phyloP scores from a whole-genome alignment of 2,888 invertebrate genomes.

The Daptonema setosum region DNA sequence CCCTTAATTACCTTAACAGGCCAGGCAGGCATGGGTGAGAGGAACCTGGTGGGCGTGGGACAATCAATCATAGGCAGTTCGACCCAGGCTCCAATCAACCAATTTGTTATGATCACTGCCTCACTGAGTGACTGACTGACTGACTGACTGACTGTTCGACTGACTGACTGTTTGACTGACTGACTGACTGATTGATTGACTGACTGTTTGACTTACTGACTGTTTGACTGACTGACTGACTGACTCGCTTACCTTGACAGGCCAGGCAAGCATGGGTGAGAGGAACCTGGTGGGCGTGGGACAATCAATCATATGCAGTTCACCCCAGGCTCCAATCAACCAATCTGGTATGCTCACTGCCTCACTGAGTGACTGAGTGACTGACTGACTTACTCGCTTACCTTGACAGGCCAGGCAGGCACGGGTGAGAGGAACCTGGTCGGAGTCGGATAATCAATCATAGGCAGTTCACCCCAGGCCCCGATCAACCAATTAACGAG shows the following conservation, averaged over 20 bases:
- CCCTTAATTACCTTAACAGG: constrained; percentile 59
- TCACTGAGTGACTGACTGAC: too few species aligned
- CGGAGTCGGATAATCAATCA: constrained; percentile 83
- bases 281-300: constrained; percentile 68
- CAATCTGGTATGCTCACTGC: too few species aligned
- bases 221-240: too few species aligned
- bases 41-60: constrained; percentile 63
- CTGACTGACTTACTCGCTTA: too few species aligned
- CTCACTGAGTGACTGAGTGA: too few species aligned
- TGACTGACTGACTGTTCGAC: too few species aligned
- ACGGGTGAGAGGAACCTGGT: constrained; percentile 50
- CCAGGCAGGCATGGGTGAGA: constrained; percentile 51
- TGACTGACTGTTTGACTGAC: too few species aligned
- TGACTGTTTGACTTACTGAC: too few species aligned
- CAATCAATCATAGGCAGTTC: constrained; percentile 84
- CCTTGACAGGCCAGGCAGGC: constrained; percentile 60
- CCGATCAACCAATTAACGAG: constrained; percentile 50
- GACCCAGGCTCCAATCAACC: constrained; percentile 48
- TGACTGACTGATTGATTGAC: too few species aligned
- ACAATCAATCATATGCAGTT: constrained; percentile 82
- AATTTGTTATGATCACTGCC: too few species aligned
- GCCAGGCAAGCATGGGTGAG: constrained; percentile 50
- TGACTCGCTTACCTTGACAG: constrained; percentile 53
- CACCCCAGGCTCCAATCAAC: constrained; percentile 48
- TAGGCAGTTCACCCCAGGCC: constrained; percentile 58